Evolutionary conservation across 2,113 vertebrate species (phyloP).

Genomic region (Alces alces): DNA sequence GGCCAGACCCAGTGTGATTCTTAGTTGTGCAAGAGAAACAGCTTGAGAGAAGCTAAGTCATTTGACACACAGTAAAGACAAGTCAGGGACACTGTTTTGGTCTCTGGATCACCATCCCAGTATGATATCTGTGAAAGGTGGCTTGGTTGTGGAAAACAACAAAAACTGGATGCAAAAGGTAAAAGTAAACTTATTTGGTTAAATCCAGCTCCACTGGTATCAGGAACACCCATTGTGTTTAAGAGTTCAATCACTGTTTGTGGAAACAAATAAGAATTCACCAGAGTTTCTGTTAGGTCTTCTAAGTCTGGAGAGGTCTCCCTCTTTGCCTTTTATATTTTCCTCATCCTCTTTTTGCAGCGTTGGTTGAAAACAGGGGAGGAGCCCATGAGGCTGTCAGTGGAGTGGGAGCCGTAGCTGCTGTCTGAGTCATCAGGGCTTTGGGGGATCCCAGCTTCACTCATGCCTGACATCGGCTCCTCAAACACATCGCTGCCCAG

Average conservation of each 20-base stretch:
- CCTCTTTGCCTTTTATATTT: conserved; percentile 82
- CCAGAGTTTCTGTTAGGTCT: background rate
- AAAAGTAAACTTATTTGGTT: background rate
- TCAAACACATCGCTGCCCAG: conserved; percentile 94
- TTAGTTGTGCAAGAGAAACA: background rate
- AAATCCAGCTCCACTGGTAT: background rate
- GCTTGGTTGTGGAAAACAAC: background rate
- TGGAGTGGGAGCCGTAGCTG: conserved; percentile 94
- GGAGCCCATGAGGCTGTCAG: conserved; percentile 93
- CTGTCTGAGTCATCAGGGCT: conserved; percentile 92
- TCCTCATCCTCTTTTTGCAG: conserved; percentile 93
- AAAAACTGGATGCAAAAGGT: background rate
- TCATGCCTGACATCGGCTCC: conserved; percentile 98
- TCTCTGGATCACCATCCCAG: background rate
- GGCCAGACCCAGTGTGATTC: background rate
- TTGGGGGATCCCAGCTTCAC: conserved; percentile 91
- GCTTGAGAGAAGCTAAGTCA: background rate
- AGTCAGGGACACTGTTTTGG: background rate
- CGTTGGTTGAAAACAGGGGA: conserved; percentile 96
- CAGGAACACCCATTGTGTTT: background rate
- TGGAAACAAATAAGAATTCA: background rate
- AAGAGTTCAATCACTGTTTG: background rate
- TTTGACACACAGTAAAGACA: background rate
- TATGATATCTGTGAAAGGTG: background rate
- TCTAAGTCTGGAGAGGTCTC: background rate